Evolutionary conservation across 2,888 invertebrate species (phyloP), one percentile per base, ranked within the genome.

Genomic region (Marronus borbonicus): DNA sequence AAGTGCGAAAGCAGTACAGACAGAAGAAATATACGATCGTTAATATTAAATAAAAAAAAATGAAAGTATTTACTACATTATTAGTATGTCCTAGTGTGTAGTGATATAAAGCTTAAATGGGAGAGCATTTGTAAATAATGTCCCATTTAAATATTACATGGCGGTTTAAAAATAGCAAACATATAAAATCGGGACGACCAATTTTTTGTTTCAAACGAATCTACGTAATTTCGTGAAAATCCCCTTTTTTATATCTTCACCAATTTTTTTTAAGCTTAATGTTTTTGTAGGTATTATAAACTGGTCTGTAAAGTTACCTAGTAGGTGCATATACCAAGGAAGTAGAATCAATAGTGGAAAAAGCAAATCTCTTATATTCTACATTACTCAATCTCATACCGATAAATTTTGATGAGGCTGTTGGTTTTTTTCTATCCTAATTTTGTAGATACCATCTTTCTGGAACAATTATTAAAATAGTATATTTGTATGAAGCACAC

Each of bases 381-480:
- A 28, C 17, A 14, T 55, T 55, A 70, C 39, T 65, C 14, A 55
- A 39, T 77, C 10, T 55, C 77, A 77, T 78, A 78, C 78, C 78
- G 76, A 66, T 78, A 78, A 75, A 75, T 75, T 76, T 75, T 55
- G 75, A 68, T 66, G 44, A 20, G 75, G 44, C 58, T 52, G 17
- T 52, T 70, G 55, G 70, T 55, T 68, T 49, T 75, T 75, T 66
- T 78, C 78, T 65, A 75, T 69, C 75, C 78, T 66, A 66, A 78
- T 78, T 78, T 78, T 78, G 78, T 72, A 72, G 78, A 72, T 75
- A 75, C 78, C 78, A 75, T 78, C 77, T 62, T 70, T 75, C 78
- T 78, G 78, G 36, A 78, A 78, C 78, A 78, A 78, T 78, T 75
- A 31, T 55, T 70, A 39, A 70, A 28, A 64, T 31, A 60, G 24